Evolutionary conservation across 2,797 vertebrate genomes (phyloP).

Genomic region (Microchirus variegatus): DNA sequence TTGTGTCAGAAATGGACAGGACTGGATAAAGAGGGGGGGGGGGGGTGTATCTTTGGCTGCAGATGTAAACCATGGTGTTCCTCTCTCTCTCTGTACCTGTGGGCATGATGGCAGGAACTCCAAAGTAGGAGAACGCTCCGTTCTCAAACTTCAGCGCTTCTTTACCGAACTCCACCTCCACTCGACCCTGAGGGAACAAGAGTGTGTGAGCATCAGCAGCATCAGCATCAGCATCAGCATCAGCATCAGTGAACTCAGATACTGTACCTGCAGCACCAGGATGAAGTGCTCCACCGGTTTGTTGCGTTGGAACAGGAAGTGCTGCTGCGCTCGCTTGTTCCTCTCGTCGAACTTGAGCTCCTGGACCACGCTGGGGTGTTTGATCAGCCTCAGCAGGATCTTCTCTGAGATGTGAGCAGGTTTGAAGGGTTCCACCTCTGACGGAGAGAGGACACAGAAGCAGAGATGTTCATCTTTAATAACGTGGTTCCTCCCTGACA

Average conservation of each 20-base stretch:
- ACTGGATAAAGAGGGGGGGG: too few species aligned
- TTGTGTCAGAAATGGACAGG: too few species aligned
- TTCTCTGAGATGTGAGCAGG: conserved; percentile 90
- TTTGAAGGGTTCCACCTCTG: conserved; percentile 95
- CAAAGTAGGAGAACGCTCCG: conserved; percentile 95
- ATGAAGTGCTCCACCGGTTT: conserved; percentile 93
- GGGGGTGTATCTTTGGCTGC: too few species aligned
- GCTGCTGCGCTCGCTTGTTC: conserved; percentile 87
- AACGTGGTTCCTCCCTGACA: neutral
- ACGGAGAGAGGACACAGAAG: neutral
- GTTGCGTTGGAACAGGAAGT: conserved; percentile 92
- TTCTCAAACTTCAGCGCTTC: conserved; percentile 96
- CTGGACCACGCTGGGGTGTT: conserved; percentile 92
- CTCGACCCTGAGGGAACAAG: conserved; percentile 91
- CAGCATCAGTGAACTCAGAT: too few species aligned
- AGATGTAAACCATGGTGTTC: too few species aligned
- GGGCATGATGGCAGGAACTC: conserved; percentile 91
- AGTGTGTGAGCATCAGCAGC: too few species aligned
- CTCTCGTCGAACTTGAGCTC: conserved; percentile 92
- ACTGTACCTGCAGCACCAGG: conserved; percentile 91
- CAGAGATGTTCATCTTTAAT: too few species aligned
- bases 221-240: too few species aligned
- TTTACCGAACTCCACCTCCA: conserved; percentile 96
- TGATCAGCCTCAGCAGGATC: conserved; percentile 90
- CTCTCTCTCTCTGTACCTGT: conserved; percentile 76